A percentile compares a stretch with the other conserved stretches of the same genome.
phyloP scores from a whole-genome alignment of 2,888 invertebrate genomes.

The Dione vanillae region DNA sequence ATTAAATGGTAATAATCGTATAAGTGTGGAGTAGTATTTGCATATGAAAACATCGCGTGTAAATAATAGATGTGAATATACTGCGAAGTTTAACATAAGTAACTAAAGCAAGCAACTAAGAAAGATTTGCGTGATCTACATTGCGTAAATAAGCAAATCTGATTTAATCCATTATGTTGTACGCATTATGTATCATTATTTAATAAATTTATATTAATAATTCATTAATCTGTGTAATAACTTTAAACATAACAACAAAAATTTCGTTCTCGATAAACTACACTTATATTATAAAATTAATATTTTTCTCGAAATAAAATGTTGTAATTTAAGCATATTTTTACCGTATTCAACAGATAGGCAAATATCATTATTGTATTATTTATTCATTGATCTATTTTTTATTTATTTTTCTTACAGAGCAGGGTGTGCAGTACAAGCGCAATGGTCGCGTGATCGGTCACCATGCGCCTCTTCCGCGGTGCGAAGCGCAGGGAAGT shows the following conservation, averaged over 20 bases:
- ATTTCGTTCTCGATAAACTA: too few relatives aligned
- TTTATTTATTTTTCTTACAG: conserved; percentile 38
- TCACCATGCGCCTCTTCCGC: conserved; percentile 87
- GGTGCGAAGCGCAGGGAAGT: conserved; percentile 87
- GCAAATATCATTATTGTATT: not conserved
- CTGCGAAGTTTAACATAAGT: conserved; percentile 26
- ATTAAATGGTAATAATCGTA: conserved; percentile 7
- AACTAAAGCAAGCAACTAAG: conserved; percentile 38
- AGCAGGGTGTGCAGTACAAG: conserved; percentile 65
- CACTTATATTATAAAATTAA: too few relatives aligned
- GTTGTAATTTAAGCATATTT: too few relatives aligned
- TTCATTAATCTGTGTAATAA: conserved; percentile 1
- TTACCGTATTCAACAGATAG: not conserved
- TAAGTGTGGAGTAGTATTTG: conserved; percentile 32
- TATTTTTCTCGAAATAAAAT: too few relatives aligned
- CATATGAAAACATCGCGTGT: conserved; percentile 48
- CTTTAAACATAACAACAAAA: not conserved
- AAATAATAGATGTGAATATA: conserved; percentile 41
- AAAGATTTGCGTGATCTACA: conserved; percentile 42
- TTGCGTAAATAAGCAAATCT: conserved; percentile 40
- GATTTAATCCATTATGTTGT: conserved; percentile 36
- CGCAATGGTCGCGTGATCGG: conserved; percentile 80
- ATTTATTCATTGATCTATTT: not conserved
- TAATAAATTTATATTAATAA: conserved; percentile 2
- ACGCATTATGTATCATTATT: conserved; percentile 26